phyloP scores from a whole-genome alignment of 92 coral and sea anemone genomes.

The Actinernus sp. region DNA sequence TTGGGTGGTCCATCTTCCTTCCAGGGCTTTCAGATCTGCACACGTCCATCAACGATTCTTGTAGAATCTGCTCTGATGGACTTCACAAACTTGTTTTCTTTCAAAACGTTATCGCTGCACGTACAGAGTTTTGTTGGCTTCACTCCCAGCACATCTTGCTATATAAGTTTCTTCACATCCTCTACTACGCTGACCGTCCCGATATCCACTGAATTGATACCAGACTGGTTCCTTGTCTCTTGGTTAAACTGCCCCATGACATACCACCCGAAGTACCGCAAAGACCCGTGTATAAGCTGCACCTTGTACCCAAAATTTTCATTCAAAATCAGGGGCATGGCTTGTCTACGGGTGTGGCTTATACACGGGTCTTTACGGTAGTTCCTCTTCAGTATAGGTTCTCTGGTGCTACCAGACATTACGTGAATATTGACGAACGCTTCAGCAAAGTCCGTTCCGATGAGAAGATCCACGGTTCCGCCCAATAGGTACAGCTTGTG shows the following conservation, averaged over 20 bases:
- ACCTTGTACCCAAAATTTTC: no score
- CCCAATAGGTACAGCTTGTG: slow-evolving; percentile 53
- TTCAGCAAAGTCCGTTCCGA: slow-evolving; percentile 67
- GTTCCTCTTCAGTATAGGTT: slow-evolving; percentile 61
- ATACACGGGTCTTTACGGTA: no score
- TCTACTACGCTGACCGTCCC: slow-evolving; percentile 56
- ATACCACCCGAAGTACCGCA: slow-evolving; percentile 76
- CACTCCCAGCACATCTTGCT: slow-evolving; percentile 68
- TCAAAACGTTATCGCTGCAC: slow-evolving; percentile 57
- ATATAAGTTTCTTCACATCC: slow-evolving; percentile 54
- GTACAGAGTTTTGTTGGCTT: slow-evolving; percentile 78
- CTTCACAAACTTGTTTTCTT: slow-evolving; percentile 61
- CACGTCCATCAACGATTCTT: slow-evolving; percentile 44
- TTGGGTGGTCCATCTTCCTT: slow-evolving; percentile 53
- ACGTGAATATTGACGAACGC: slow-evolving; percentile 56
- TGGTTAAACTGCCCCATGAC: slow-evolving; percentile 49
- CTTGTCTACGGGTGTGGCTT: no score
- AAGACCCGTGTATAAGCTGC: no score
- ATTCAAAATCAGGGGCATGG: no score
- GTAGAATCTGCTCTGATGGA: slow-evolving; percentile 47
- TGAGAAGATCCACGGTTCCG: slow-evolving; percentile 63
- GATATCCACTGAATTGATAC: slow-evolving; percentile 35
- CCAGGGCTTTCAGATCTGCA: slow-evolving; percentile 74
- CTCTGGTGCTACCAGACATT: slow-evolving; percentile 34
- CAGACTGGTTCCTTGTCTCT: slow-evolving; percentile 8